phyloP scores from a whole-genome alignment of 2,888 invertebrate species.

The Chouioia cunea region DNA sequence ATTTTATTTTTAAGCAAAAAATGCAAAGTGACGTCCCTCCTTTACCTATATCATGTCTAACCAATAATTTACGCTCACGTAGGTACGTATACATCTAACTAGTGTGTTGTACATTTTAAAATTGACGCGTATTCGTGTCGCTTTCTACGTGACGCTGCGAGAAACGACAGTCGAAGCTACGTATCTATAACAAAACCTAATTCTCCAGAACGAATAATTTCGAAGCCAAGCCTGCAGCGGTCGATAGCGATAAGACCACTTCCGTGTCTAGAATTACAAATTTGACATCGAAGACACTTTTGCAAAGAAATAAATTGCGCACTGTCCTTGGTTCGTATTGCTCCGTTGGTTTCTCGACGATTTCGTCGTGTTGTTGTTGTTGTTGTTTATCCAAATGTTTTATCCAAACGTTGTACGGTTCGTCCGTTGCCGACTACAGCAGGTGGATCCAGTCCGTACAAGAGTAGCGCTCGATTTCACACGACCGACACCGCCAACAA shows the following conservation, averaged over 20 bases:
- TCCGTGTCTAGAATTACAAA: slow-evolving; percentile 49
- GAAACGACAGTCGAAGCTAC: too few species aligned
- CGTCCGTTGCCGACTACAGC: slow-evolving; percentile 31
- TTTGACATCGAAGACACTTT: slow-evolving; percentile 33
- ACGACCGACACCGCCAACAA: slow-evolving; percentile 56
- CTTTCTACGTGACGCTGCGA: too few species aligned
- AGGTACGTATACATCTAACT: slow-evolving; percentile 55
- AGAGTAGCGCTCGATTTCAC: slow-evolving; percentile 69
- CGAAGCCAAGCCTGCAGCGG: slow-evolving; percentile 7
- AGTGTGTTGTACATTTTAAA: too few species aligned
- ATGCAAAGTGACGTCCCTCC: slow-evolving; percentile 66
- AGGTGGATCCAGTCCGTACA: slow-evolving; percentile 59
- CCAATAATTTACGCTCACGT: slow-evolving; percentile 56
- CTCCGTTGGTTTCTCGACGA: too few species aligned
- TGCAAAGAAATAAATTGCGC: slow-evolving; percentile 58
- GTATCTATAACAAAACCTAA: not conserved
- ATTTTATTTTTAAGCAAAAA: slow-evolving; percentile 43
- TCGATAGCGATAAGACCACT: slow-evolving; percentile 18
- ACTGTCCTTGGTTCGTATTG: slow-evolving; percentile 59
- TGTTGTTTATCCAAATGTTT: too few species aligned
- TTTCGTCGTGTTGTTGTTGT: not conserved
- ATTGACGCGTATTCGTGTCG: too few species aligned
- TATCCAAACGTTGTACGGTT: too few species aligned
- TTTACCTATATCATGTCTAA: slow-evolving; percentile 62
- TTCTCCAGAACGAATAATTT: slow-evolving; percentile 36